These are phyloP conservation scores for Mormyrops attenuatus DNA, from an alignment of 2,797 vertebrate species.

Conservation along the genomic window DNA sequence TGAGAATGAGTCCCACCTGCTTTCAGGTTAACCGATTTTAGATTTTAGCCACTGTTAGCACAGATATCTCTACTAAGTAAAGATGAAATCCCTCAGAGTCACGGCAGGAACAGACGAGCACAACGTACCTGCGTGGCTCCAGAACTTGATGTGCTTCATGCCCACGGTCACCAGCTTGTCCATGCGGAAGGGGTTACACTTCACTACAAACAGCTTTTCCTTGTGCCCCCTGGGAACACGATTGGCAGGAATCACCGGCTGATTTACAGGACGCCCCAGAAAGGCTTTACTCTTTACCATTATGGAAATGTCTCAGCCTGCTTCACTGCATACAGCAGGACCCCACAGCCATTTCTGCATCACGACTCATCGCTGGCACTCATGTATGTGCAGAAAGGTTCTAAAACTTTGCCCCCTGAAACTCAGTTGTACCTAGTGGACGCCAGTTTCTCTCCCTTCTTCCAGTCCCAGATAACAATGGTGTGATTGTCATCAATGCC, in stretches of 20 bases:
- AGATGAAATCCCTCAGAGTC: background rate
- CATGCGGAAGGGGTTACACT: slow-evolving; percentile 82
- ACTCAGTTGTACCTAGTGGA: slow-evolving; percentile 71
- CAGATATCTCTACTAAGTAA: background rate
- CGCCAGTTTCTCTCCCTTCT: slow-evolving; percentile 86
- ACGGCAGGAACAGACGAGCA: background rate
- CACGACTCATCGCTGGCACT: background rate
- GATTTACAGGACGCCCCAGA: background rate
- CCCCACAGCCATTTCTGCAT: background rate
- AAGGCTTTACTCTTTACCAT: background rate
- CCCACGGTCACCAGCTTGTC: slow-evolving; percentile 90
- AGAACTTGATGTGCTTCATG: slow-evolving; percentile 95
- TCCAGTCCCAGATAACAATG: slow-evolving; percentile 96
- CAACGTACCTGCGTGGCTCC: slow-evolving; percentile 86
- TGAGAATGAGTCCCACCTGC: background rate
- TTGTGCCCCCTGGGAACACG: slow-evolving; percentile 67
- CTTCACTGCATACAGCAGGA: background rate
- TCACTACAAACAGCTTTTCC: slow-evolving; percentile 79
- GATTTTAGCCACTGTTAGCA: background rate
- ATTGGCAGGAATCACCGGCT: background rate
- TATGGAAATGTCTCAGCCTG: background rate
- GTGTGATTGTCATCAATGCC: slow-evolving; percentile 87
- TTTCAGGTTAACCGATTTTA: background rate
- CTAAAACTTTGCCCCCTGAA: background rate
- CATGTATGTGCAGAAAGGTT: background rate